Evolutionary conservation across 2,888 invertebrate genomes (phyloP).

Genomic region (Megalurothrips usitatus): DNA sequence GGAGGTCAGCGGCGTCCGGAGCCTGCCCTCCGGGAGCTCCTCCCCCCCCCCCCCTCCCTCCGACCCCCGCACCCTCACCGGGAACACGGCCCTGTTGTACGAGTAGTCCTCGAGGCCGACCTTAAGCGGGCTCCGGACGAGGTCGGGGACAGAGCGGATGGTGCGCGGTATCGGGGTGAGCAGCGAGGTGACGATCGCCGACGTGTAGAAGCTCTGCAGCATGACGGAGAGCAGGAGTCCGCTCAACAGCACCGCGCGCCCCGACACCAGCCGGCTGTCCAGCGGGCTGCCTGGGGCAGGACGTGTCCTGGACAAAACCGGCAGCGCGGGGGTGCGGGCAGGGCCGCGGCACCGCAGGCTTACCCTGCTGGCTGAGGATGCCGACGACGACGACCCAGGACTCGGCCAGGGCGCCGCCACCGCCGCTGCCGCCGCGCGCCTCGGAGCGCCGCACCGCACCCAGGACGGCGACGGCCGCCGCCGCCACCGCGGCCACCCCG

Average conservation of each 20-base stretch:
- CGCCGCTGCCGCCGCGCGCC: background rate
- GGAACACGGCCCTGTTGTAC: slow-evolving; percentile 36
- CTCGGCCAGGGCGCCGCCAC: background rate
- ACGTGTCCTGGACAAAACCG: background rate
- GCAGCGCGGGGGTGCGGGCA: too few relatives aligned
- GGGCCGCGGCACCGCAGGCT: background rate
- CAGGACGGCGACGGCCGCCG: background rate
- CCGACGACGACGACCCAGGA: slow-evolving; percentile 34
- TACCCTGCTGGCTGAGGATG: slow-evolving; percentile 37
- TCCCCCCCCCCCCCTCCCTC: background rate
- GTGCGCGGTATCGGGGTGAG: slow-evolving; percentile 37
- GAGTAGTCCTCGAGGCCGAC: slow-evolving; percentile 36
- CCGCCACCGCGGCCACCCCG: background rate
- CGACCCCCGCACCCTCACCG: slow-evolving; percentile 30
- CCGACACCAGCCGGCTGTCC: slow-evolving; percentile 33
- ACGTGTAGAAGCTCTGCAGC: slow-evolving; percentile 37
- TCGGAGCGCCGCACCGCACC: background rate
- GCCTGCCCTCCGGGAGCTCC: background rate
- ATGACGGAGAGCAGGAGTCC: slow-evolving; percentile 35
- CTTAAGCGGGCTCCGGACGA: slow-evolving; percentile 36
- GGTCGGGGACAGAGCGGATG: slow-evolving; percentile 36
- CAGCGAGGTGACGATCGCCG: slow-evolving; percentile 37
- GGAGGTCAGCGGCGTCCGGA: background rate
- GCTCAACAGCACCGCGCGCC: slow-evolving; percentile 34
- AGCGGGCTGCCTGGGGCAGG: background rate